Base-by-base conservation (phyloP, 2,797 vertebrate species). In the Helarctos malayanus region DNA sequence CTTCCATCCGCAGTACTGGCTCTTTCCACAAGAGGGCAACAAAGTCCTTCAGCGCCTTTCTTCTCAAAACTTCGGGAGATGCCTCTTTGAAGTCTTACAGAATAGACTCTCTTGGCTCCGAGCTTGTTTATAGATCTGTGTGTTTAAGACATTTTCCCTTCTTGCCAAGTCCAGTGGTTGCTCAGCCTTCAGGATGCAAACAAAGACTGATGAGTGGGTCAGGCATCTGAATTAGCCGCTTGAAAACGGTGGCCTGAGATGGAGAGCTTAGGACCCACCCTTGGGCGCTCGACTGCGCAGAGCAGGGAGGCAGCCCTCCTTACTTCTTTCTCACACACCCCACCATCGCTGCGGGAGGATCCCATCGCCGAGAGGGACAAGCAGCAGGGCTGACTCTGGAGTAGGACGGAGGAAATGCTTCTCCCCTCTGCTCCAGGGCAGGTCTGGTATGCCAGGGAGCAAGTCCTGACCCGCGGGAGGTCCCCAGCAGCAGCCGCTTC, bases 11-110 rank as follows among this genome's bases (percentile, higher is more conserved):
- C 93, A 92, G 89, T 97, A 88, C 94, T 83, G 75, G 61, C 90
- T 82, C 25, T 92, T 41, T 52, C 97, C 97, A 92, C 95, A 94
- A 91, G 97, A 93, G 95, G 5, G 95, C 88, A 16, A 27, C 80
- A 93, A 61, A 76, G 83, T 78, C 41, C 88, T 92, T 92, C 1
- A 32, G 65, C 47, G 8, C 80, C 27, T 54, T 76, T 29, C 27
- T 41, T 76, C 81, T 80, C 18, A 47, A 47, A 41, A 59, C 29
- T 52, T 75, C 15, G 54, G 18, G 88, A 80, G 32, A n/a, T 19
- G 29, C 38, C 2, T 2, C 80, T 94, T 68, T 76, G 41, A 32
- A 27, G 25, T 93, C 80, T 89, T 52, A 19, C 4, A 49, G 65
- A 71, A 10, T 61, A 21, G 25, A 38, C n/a, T 84, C 54, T 35